Base-by-base conservation (phyloP, 1,140 invertebrate genomes). In the Littorina saxatilis region DNA sequence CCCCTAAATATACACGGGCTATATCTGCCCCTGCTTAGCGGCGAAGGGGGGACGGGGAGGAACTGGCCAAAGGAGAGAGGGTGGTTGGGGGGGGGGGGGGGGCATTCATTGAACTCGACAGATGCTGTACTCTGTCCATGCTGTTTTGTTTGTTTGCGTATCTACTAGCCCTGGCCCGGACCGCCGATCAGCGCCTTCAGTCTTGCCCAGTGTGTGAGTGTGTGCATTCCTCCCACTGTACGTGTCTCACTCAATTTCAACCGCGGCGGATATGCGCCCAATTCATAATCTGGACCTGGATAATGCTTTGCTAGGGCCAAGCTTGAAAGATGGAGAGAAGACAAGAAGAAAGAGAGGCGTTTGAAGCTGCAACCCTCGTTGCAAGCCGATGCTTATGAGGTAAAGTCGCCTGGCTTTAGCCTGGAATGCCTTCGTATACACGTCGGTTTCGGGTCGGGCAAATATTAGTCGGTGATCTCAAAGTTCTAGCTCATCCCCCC, bases 371-470 rank as follows among this genome's bases (percentile, higher is more conserved):
- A 50, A 50, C 27, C 35, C 61, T 17, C 78, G 17, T 66, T 80
- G 50, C 32, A 55, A 73, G 73, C 50, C 47, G 70, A 66, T 81
- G 58, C 74, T 81, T 81, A 81, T 68, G 73, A 43, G 37, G 72
- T 75, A 68, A 68, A 66, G 80, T 61, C 55, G 37, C 72, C 70
- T n/a, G n/a, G 80, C 17, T 66, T 81, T 66, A 39, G 72, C 37
- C 23, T 23, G 27, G 58, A 81, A 76, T 81, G 79, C 79, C 52
- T 72, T 50, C 29, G 66, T 80, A 40, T 70, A 80, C 79, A 80
- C 50, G 27, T 58, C 47, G 29, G n/a, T 23, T 32, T 52, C 43
- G 52, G 40, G 43, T 50, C 15, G 20, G 39, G 68, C 66, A 80
- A 70, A 73, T 35, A 79, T 77, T 74, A 63, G 76, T 52, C 76